These are phyloP conservation scores for Lordiphosa fenestrarum DNA, from an alignment of 2,888 invertebrate species.

Conservation along the genomic window DNA sequence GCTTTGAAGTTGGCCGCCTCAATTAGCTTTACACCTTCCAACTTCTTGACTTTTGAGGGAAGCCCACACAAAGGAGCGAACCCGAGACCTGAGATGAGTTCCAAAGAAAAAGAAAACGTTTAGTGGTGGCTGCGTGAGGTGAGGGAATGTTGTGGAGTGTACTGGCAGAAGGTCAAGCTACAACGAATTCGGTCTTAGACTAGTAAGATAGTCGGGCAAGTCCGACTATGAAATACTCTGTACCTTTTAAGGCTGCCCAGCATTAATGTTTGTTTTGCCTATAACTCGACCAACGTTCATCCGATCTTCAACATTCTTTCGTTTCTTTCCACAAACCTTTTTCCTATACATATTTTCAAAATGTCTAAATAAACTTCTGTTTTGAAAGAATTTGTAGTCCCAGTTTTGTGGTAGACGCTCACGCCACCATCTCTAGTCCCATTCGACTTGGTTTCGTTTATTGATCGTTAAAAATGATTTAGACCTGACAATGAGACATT, in stretches of 20 bases:
- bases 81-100: constrained; percentile 33
- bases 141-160: background rate
- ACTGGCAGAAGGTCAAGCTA: too few relatives aligned
- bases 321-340: too few relatives aligned
- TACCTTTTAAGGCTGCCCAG: too few relatives aligned
- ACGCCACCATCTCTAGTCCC: constrained; percentile 9
- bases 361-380: too few relatives aligned
- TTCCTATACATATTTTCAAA: too few relatives aligned
- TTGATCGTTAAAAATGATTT: constrained; percentile 75
- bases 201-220: too few relatives aligned
- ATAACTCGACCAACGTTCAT: too few relatives aligned
- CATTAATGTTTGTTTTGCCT: too few relatives aligned
- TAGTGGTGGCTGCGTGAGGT: constrained; percentile 16
- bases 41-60: constrained; percentile 28
- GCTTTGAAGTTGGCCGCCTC: constrained; percentile 63
- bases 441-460: constrained; percentile 47
- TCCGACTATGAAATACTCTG: too few relatives aligned
- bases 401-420: background rate
- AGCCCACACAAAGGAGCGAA: constrained; percentile 50
- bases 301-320: too few relatives aligned
- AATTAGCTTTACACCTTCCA: constrained; percentile 54
- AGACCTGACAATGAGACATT: constrained; percentile 71
- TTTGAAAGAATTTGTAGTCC: too few relatives aligned
- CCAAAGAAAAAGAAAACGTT: constrained; percentile 46
- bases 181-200: too few relatives aligned